A percentile compares a stretch with the other conserved stretches of the same genome.
Conservation (phyloP, 2,797 vertebrate species). For the Heterohyrax brucei region DNA sequence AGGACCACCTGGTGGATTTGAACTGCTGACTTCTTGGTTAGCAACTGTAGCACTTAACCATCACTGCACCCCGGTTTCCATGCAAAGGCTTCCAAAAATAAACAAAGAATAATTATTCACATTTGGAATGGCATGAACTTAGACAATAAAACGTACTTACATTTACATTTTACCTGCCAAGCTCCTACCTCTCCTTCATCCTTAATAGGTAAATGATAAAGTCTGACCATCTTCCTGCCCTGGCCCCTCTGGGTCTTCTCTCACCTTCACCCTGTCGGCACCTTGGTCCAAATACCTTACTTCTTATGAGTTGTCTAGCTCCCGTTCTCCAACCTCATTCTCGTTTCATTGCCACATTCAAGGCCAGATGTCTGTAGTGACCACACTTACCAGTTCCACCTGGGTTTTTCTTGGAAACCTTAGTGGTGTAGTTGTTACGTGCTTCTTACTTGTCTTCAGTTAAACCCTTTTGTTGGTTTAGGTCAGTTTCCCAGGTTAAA, state of each 20-base stretch:
- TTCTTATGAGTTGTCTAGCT: rapidly evolving
- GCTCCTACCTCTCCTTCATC: not conserved
- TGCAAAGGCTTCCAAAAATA: not conserved
- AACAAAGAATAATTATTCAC: not conserved
- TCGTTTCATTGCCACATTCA: not conserved
- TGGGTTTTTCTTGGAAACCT: no score
- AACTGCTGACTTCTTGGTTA: no score
- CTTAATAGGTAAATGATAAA: not conserved
- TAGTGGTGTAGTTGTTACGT: no score
- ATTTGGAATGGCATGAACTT: not conserved
- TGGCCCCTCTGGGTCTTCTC: not conserved
- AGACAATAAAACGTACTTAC: not conserved
- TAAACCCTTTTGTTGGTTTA: not conserved
- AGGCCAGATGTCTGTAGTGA: not conserved
- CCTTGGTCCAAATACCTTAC: no score
- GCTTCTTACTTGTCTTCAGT: not conserved
- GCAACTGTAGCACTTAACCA: no score
- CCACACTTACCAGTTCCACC: not conserved
- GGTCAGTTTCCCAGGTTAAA: not conserved
- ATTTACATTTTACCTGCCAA: not conserved
- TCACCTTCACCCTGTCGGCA: no score
- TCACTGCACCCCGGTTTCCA: no score
- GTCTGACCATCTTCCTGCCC: not conserved
- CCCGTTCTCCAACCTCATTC: no score
- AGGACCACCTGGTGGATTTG: no score